Evolutionary conservation across 2,113 vertebrate genomes (phyloP), one percentile per base, ranked within the genome.

Genomic region (Fregata magnificens): DNA sequence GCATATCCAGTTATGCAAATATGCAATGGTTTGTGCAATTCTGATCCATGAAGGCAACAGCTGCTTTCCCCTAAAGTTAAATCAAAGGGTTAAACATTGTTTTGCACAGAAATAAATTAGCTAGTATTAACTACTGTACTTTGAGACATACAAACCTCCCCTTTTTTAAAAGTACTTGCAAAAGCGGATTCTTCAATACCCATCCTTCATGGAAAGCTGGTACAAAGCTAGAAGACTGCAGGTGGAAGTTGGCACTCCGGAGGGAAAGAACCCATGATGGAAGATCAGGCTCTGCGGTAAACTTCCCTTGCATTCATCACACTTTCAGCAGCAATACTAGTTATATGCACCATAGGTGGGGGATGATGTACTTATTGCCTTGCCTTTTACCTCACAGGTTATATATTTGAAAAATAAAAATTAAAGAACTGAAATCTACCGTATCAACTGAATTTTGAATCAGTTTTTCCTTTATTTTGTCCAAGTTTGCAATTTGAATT

Each of bases 191-290:
- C 40, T 58, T 70, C 55, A 66, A 40, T 6, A 77, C 6, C 12
- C 14, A 49, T 8, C 3, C 28, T 42, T 80, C 71, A 76, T 22
- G 11, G 29, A 87, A 92, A 88, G 56, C 16, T 12, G 45, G 56
- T 31, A 55, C 21, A 80, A 63, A 93, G 81, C 31, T 32, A 44
- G 44, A 40, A 28, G 53, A 70, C 47, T 4, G 8, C 44, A 73
- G 45, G 21, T 31, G 40, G 67, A 83, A 89, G 59, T 4, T 50
- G 32, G 29, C 16, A 29, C 0, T 6, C 16, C 34, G 29, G 2
- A 10, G 7, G 16, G 13, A 44, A 40, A 66, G 32, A 31, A 9
- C 83, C 34, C 11, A 47, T 0, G 0, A 45, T 6, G 32, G 73
- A 80, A 44, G 14, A 76, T 31, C 22, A 47, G 31, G n/a, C 32